Evolutionary conservation across 1,140 invertebrate species (phyloP).

Genomic region (Meloidogyne hapla): DNA sequence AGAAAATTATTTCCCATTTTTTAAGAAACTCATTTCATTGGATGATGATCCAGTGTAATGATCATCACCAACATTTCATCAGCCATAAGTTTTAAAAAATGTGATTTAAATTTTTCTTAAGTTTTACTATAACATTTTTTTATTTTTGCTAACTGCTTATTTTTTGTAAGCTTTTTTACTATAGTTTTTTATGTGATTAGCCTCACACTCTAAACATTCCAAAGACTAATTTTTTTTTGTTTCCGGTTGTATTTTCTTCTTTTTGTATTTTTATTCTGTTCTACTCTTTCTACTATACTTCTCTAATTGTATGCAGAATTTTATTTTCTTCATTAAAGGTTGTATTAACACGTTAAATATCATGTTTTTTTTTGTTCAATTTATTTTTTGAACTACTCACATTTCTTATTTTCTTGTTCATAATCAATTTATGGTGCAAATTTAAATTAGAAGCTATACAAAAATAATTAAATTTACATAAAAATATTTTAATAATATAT

Average conservation of each 20-base stretch:
- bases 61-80: too few relatives aligned
- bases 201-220: neutral
- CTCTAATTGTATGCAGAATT: too few relatives aligned
- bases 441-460: too few relatives aligned
- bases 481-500: neutral
- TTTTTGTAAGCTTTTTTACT: neutral
- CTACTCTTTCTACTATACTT: too few relatives aligned
- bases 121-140: neutral
- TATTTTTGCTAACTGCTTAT: neutral
- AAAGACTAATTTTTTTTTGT: neutral
- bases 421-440: too few relatives aligned
- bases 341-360: too few relatives aligned
- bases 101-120: neutral
- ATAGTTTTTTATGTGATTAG: neutral
- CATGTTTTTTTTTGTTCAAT: too few relatives aligned
- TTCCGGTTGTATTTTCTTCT: neutral
- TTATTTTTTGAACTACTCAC: too few relatives aligned
- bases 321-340: too few relatives aligned
- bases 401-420: too few relatives aligned
- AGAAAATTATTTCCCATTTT: neutral
- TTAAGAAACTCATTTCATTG: slow-evolving; percentile 26
- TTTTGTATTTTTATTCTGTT: neutral
- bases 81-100: neutral
- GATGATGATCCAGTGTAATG: neutral
- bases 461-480: neutral